Conservation (phyloP, 37 sponge, comb jelly and placozoan species). For the Spongilla lacustris region DNA sequence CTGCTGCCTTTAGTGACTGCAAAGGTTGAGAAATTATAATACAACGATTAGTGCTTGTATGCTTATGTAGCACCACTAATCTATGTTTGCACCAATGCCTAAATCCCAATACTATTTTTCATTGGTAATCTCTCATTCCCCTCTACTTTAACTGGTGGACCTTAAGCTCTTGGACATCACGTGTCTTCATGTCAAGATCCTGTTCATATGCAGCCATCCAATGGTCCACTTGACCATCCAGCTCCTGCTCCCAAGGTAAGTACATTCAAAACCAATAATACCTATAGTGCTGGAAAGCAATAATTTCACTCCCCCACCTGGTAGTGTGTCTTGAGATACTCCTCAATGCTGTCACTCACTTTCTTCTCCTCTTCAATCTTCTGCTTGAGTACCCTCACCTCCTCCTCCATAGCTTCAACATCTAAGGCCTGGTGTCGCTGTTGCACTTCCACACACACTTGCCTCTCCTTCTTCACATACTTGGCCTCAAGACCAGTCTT, state of each 20-base stretch:
- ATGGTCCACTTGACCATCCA: slow-evolving; percentile 84
- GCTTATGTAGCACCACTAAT: neutral
- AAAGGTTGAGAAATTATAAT: neutral
- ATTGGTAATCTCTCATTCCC: too few species aligned
- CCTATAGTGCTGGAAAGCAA: neutral
- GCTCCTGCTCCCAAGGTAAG: slow-evolving; percentile 62
- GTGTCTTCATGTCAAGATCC: slow-evolving; percentile 73
- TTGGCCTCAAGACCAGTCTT: slow-evolving; percentile 71
- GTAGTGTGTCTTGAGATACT: slow-evolving; percentile 80
- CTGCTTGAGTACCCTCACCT: slow-evolving; percentile 52
- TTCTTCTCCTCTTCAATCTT: slow-evolving; percentile 83
- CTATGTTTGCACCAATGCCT: too few species aligned
- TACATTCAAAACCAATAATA: neutral
- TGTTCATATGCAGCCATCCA: slow-evolving; percentile 96
- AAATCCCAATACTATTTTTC: too few species aligned
- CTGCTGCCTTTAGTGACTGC: slow-evolving; percentile 73
- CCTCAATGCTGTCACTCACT: slow-evolving; percentile 62
- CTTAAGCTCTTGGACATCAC: slow-evolving; percentile 74
- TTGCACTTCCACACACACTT: slow-evolving; percentile 67
- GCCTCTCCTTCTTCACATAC: slow-evolving; percentile 80
- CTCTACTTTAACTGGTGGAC: slow-evolving; percentile 26
- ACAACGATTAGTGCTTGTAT: neutral
- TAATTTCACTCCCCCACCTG: slow-evolving; percentile 29
- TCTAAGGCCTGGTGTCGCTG: slow-evolving; percentile 40
- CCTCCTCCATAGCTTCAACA: slow-evolving; percentile 42